Conservation (phyloP, 2,797 vertebrate species). For the Syngnathus acus region DNA sequence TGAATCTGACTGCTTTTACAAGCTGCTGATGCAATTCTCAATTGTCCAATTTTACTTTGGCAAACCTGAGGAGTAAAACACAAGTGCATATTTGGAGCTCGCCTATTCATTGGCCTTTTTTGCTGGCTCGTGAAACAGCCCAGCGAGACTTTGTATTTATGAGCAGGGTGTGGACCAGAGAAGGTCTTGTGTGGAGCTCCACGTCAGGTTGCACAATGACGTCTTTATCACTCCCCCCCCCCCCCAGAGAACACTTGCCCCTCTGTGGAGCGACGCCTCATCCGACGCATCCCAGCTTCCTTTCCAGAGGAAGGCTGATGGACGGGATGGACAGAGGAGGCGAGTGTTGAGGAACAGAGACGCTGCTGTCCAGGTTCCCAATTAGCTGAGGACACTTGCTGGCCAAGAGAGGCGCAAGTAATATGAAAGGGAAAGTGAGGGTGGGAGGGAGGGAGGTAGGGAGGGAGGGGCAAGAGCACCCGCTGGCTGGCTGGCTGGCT, state of each 20-base stretch:
- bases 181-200: slow-evolving; percentile 40
- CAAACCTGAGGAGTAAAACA: background rate
- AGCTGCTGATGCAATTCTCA: no score
- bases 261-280: slow-evolving; percentile 22
- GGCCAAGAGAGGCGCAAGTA: slow-evolving; percentile 8
- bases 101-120: slow-evolving; percentile 34
- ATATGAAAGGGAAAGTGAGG: background rate
- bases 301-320: slow-evolving; percentile 35
- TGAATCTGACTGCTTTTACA: background rate
- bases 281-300: slow-evolving; percentile 22
- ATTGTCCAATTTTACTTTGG: background rate
- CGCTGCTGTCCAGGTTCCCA: slow-evolving; percentile 72
- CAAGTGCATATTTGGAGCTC: background rate
- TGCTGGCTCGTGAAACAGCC: slow-evolving; percentile 40
- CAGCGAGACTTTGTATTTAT: slow-evolving; percentile 47
- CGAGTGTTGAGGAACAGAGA: slow-evolving; percentile 69
- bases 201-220: slow-evolving; percentile 53
- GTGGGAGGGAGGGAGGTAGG: no score
- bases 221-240: slow-evolving; percentile 60
- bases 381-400: slow-evolving; percentile 72
- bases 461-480: background rate
- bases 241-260: slow-evolving; percentile 50
- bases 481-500: background rate
- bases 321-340: slow-evolving; percentile 60
- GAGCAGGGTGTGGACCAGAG: slow-evolving; percentile 44